These are phyloP conservation scores for Onychomys arenicola DNA, from an alignment of 2,797 vertebrate genomes.

Conservation along the genomic window DNA sequence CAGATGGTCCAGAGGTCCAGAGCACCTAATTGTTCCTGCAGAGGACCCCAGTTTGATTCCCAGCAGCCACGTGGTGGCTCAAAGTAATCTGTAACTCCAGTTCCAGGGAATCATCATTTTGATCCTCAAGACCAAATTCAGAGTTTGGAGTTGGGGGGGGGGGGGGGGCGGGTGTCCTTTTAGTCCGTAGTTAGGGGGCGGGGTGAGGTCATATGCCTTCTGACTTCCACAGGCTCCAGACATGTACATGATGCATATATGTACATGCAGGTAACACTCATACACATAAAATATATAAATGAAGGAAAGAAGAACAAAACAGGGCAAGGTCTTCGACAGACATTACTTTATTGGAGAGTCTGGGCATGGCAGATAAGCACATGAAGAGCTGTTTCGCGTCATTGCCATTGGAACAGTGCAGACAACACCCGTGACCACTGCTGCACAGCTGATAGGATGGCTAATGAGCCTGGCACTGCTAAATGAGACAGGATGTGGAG, in stretches of 20 bases:
- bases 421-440: accelerated
- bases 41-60: background rate
- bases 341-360: background rate
- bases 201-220: background rate
- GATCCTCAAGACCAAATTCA: too few species aligned
- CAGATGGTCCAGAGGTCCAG: background rate
- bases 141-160: too few species aligned
- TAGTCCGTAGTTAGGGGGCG: too few species aligned
- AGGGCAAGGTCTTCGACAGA: background rate
- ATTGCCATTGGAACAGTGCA: background rate
- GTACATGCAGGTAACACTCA: background rate
- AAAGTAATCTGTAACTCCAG: background rate
- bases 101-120: background rate
- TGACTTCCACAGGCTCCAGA: background rate
- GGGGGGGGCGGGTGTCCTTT: too few species aligned
- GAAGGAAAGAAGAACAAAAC: background rate
- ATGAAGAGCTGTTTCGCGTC: background rate
- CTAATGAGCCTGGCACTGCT: background rate
- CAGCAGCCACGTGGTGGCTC: background rate
- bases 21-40: background rate
- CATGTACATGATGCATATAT: too few species aligned
- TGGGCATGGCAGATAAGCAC: background rate
- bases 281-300: background rate
- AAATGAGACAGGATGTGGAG: background rate
- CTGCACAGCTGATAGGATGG: accelerated